Conservation (phyloP, 2,113 vertebrate genomes). For the Pomatorhinus ruficollis region DNA sequence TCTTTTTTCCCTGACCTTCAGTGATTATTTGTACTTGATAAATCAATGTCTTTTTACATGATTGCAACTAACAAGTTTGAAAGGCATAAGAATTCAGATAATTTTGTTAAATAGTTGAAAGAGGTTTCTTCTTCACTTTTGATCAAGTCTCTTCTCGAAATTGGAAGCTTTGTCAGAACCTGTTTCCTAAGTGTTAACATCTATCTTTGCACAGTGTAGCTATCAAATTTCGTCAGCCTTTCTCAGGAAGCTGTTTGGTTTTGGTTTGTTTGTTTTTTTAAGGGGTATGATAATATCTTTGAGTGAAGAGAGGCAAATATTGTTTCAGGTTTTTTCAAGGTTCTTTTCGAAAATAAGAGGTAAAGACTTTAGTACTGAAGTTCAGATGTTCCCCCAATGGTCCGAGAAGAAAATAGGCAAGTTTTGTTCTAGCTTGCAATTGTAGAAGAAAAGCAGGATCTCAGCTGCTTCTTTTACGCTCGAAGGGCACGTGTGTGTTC, state of each 20-base stretch:
- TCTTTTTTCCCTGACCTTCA: not conserved
- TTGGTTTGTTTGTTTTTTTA: not conserved
- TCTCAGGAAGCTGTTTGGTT: not conserved
- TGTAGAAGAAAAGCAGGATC: not conserved
- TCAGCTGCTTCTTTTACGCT: not conserved
- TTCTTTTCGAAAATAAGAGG: not conserved
- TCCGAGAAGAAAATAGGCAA: not conserved
- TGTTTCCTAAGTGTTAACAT: not conserved
- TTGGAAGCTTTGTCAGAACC: not conserved
- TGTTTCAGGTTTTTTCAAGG: not conserved
- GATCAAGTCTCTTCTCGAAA: not conserved
- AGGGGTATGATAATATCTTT: not conserved
- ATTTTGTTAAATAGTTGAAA: not conserved
- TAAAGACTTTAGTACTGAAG: not conserved
- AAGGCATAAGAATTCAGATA: not conserved
- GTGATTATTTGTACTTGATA: not conserved
- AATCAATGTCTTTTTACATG: not conserved
- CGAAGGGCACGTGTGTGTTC: not conserved
- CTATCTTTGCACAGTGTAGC: not conserved
- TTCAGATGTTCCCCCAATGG: not conserved
- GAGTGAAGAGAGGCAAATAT: not conserved
- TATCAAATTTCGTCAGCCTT: not conserved
- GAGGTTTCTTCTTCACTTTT: not conserved
- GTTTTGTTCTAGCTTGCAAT: not conserved
- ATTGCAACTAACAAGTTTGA: fast-evolving